phyloP scores from a whole-genome alignment of 2,888 invertebrate genomes.

The Aleiodes leptofemur region DNA sequence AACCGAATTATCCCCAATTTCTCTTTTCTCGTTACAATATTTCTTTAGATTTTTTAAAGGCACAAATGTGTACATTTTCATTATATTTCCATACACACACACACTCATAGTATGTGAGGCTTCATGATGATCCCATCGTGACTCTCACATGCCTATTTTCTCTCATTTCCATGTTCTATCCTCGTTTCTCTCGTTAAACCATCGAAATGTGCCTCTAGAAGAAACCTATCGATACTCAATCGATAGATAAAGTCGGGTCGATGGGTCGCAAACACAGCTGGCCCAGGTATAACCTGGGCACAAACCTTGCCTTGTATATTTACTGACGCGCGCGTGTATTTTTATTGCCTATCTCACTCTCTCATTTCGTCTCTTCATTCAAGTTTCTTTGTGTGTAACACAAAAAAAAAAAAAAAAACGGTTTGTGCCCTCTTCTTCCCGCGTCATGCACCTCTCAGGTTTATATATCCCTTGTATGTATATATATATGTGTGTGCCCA shows the following conservation, averaged over 20 bases:
- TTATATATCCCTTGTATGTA: slow-evolving; percentile 53
- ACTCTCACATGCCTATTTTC: slow-evolving; percentile 6
- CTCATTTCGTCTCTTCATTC: slow-evolving; percentile 33
- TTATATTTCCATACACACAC: slow-evolving; percentile 11
- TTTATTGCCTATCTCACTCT: slow-evolving; percentile 3
- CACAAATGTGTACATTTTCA: not conserved
- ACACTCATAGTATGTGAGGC: slow-evolving; percentile 2
- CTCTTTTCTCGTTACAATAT: too few relatives aligned
- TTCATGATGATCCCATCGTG: slow-evolving; percentile 32
- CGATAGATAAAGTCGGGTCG: slow-evolving; percentile 70
- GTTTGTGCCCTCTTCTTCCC: slow-evolving; percentile 39
- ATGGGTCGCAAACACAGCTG: slow-evolving; percentile 72
- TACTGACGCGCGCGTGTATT: slow-evolving; percentile 42
- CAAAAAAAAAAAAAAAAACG: slow-evolving; percentile 7
- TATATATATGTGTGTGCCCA: slow-evolving; percentile 63
- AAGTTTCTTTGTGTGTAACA: slow-evolving; percentile 39
- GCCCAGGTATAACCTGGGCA: slow-evolving; percentile 65
- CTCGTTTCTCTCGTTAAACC: too few relatives aligned
- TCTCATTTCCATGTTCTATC: not conserved
- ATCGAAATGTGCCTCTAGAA: not conserved
- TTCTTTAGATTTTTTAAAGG: too few relatives aligned
- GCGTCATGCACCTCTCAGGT: slow-evolving; percentile 40
- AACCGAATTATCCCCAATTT: too few relatives aligned
- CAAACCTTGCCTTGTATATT: slow-evolving; percentile 61
- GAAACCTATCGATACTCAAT: slow-evolving; percentile 65